A percentile compares a stretch with the other conserved stretches of the same genome.
Conservation (phyloP, 2,113 vertebrate genomes). For the Myrmecophaga tridactyla region DNA sequence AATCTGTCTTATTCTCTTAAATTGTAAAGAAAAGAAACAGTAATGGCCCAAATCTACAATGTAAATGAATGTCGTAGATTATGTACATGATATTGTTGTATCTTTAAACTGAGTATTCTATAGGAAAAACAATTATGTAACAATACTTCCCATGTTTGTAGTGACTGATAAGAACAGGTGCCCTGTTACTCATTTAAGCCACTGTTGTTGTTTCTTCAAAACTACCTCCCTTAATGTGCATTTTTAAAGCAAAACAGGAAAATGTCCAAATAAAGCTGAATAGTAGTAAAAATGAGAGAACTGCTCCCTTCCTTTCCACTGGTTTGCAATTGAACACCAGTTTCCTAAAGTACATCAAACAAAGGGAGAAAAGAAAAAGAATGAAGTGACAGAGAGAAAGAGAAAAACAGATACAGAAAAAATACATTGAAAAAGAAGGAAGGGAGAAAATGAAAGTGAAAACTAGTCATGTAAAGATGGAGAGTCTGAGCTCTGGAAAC, state of each 20-base stretch:
- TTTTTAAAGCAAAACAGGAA: slow-evolving; percentile 69
- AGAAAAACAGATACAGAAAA: background rate
- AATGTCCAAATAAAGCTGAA: slow-evolving; percentile 67
- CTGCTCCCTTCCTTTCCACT: slow-evolving; percentile 36
- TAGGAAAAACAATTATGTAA: slow-evolving; percentile 45
- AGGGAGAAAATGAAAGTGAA: slow-evolving; percentile 87
- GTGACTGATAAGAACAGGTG: slow-evolving; percentile 61
- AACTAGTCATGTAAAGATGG: slow-evolving; percentile 87
- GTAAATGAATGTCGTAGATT: slow-evolving; percentile 48
- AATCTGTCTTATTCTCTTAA: slow-evolving; percentile 44
- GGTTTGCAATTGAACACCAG: slow-evolving; percentile 31
- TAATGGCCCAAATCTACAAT: background rate
- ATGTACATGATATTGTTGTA: slow-evolving; percentile 34
- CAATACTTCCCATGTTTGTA: slow-evolving; percentile 47
- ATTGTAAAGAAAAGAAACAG: background rate
- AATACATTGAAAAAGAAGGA: slow-evolving; percentile 84
- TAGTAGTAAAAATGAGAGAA: slow-evolving; percentile 70
- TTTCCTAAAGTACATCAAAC: slow-evolving; percentile 72
- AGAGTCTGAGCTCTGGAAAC: slow-evolving; percentile 88
- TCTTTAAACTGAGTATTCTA: slow-evolving; percentile 42
- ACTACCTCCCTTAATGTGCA: slow-evolving; percentile 25
- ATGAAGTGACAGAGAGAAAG: background rate
- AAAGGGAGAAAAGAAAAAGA: background rate
- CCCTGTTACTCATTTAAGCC: slow-evolving; percentile 57
- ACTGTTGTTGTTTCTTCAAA: slow-evolving; percentile 48